Base-by-base conservation (phyloP, 2,888 invertebrate species). In the Phaonia tiefii region DNA sequence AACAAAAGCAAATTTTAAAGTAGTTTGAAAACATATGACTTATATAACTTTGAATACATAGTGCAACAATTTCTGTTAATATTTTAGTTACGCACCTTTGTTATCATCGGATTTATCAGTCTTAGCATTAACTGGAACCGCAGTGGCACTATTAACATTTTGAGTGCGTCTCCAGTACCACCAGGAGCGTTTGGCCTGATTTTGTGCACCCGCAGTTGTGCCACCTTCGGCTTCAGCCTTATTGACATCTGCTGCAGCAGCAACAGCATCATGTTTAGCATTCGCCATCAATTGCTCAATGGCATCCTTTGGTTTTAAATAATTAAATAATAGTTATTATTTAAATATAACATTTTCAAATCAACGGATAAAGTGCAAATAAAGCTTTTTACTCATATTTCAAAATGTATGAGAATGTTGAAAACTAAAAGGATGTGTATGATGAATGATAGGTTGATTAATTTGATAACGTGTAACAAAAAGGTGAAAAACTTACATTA, bases 141-240 rank as follows among this genome's bases (percentile, higher is more conserved):
- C 63, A 54, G 56, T 80, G 51, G 84, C 39, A 70, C 85, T 58
- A 10, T 66, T 87, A 3, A 85, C 88, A 11, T 84, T 86, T 75
- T 89, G 86, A 58, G 93, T 91, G 25, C 94, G 92, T 0, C 94
- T 91, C 94, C 94, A 94, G 88, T 92, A 93, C 94, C 94, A 94
- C 93, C 94, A 94, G 58, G 93, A 94, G 65, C 90, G 88, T 77
- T 89, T 90, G 4, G 89, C 85, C 79, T 88, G 89, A 51, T 86
- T 87, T 7, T 79, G 86, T 31, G 80, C 85, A 72, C 80, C 82
- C 4, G 71, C 31, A 0, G 75, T 56, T 56, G 86, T 87, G 15
- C 84, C 83, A 54, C 83, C 77, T 37, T 81, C 83, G n/a, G 75
- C 77, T 37, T 79, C 80, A 25, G 60, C 71, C 26, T 79, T 80